phyloP scores from a whole-genome alignment of 2,797 vertebrate genomes.

The Argya squamiceps region DNA sequence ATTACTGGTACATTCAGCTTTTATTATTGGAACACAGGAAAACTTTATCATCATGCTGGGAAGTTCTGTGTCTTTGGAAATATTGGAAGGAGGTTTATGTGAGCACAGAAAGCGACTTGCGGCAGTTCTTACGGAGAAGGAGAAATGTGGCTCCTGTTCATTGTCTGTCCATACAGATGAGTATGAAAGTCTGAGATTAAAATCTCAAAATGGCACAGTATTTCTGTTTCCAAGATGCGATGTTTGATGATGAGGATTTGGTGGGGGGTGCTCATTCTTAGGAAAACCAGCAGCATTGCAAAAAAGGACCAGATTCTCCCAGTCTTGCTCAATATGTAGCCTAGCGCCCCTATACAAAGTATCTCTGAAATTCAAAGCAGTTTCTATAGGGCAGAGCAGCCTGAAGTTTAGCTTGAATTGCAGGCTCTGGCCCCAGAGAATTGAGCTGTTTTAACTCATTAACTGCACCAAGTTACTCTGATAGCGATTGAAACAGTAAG shows the following conservation, averaged over 20 bases:
- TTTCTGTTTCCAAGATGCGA: conserved; percentile 1
- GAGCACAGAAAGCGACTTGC: conserved; percentile 45
- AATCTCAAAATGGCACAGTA: neutral
- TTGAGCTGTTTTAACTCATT: neutral
- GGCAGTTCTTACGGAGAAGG: conserved; percentile 22
- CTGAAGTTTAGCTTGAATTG: neutral
- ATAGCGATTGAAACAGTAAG: neutral
- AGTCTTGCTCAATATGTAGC: neutral
- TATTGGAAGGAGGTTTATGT: conserved; percentile 62
- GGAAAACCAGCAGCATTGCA: neutral
- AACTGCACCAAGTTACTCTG: neutral
- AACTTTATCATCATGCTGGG: conserved; percentile 79
- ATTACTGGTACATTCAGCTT: conserved; percentile 70
- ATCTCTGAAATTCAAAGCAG: neutral
- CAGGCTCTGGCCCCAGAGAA: neutral
- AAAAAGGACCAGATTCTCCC: neutral
- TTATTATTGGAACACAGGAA: conserved; percentile 84
- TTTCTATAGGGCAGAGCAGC: neutral
- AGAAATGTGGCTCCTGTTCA: conserved; percentile 16
- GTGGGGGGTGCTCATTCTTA: neutral
- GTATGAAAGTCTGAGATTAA: conserved; percentile 9
- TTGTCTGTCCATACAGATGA: neutral
- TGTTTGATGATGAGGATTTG: neutral
- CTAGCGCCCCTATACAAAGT: neutral
- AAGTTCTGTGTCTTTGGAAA: conserved; percentile 77